Conservation (phyloP, 2,797 vertebrate species). For the Oreochromis grahami region DNA sequence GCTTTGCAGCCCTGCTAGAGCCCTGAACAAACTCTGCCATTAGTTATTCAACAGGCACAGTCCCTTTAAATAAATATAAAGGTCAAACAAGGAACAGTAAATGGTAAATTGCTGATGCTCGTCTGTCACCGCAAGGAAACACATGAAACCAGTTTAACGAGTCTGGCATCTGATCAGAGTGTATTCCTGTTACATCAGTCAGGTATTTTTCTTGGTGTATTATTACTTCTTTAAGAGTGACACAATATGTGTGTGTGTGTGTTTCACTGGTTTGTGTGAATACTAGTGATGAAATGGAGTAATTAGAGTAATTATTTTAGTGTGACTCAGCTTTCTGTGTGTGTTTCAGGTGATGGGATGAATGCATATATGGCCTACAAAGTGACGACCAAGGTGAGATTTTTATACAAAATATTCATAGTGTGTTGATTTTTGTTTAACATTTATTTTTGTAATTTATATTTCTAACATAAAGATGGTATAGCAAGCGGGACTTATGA, state of each 20-base stretch:
- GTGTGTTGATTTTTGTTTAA: neutral
- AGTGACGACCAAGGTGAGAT: constrained; percentile 88
- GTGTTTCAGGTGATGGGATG: constrained; percentile 89
- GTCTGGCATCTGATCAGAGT: neutral
- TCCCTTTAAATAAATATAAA: neutral
- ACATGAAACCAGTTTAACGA: neutral
- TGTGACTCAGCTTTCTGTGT: neutral
- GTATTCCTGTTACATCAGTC: neutral
- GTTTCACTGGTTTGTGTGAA: neutral
- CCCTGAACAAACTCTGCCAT: neutral
- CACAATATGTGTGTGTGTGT: neutral
- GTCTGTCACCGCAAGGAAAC: neutral
- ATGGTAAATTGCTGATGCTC: neutral
- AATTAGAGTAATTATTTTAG: neutral
- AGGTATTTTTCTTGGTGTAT: neutral
- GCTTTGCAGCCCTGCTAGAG: neutral
- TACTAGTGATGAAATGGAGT: neutral
- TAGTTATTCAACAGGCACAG: neutral
- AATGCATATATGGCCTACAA: constrained; percentile 98
- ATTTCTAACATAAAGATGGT: neutral
- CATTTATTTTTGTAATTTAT: neutral
- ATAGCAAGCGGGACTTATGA: neutral
- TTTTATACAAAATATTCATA: neutral
- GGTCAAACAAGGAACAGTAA: neutral
- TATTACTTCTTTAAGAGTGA: neutral